Base-by-base conservation (phyloP, 2,797 vertebrate species). In the Sebastes iracundus region DNA sequence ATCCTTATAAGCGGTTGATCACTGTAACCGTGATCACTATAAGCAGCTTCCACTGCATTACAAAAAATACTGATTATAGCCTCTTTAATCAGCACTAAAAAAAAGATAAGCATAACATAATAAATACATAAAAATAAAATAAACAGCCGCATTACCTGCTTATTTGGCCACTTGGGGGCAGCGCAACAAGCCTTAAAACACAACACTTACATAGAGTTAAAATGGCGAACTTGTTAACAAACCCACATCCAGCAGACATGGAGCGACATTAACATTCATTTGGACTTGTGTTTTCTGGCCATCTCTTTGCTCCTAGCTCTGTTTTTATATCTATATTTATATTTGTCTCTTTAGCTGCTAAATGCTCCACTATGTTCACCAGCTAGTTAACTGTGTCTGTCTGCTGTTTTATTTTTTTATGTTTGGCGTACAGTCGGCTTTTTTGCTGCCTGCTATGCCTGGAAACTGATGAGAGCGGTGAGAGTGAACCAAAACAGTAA, bases 81-180 rank as follows among this genome's bases (percentile, higher is more conserved):
- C 46, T 52, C 7, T 8, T 52, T 49, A 49, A 49, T 1, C 46
- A 49, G 46, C 46, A 49, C 18, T 49, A 42, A 52, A 52, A 52
- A 52, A 46, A 18, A 46, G 6, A 16, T 46, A 9, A 52, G 8
- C 46, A 20, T 49, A 49, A 49, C 46, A 20, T 52, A 52, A 52
- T 52, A n/a, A 52, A n/a, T 20, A n/a, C 0, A 52, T 20, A 52
- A 2, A 49, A 20, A 52, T 52, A 52, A 52, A 52, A 49, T 49
- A 0, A 49, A 49, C 20, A 52, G 20, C 46, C 0, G 0, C 18
- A 52, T 52, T 20, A 52, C 1, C 46, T 4, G 25, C 7, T 14
- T 18, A 5, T 18, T 18, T 59, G 56, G 56, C 25, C 25, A 58
- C 23, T 56, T 56, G 23, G 55, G 53, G 23, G 55, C 12, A 56